Conservation (phyloP, 2,888 invertebrate genomes). For the Dioctria rufipes region DNA sequence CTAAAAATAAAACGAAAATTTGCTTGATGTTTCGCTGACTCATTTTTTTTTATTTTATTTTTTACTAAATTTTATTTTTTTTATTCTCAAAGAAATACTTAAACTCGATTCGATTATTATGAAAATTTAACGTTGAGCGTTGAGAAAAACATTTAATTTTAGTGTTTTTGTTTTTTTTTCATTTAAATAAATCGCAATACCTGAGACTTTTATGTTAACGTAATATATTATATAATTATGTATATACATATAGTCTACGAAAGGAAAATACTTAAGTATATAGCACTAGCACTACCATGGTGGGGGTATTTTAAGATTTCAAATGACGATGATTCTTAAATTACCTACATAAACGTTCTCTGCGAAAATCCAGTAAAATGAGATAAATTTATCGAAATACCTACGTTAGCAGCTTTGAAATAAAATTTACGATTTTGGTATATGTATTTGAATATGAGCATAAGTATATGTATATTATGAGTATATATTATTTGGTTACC, state of each 20-base stretch:
- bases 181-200: neutral
- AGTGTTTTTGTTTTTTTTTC: too few species aligned
- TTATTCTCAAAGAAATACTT: neutral
- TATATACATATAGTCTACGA: too few species aligned
- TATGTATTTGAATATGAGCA: too few species aligned
- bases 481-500: too few species aligned
- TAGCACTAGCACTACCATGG: too few species aligned
- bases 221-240: neutral
- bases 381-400: slow-evolving; percentile 11
- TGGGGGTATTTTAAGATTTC: neutral
- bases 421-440: neutral
- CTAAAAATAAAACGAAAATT: too few species aligned
- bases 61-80: neutral
- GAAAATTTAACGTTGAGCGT: neutral
- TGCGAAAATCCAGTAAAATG: slow-evolving; percentile 14
- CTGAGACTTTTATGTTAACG: neutral
- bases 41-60: neutral
- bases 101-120: neutral
- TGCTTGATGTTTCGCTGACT: neutral
- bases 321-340: neutral
- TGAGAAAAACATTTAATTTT: neutral
- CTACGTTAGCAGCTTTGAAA: neutral
- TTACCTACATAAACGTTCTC: neutral
- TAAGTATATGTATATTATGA: too few species aligned
- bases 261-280: too few species aligned